Conservation (phyloP, 2,888 invertebrate species). For the Parnassius orleans region DNA sequence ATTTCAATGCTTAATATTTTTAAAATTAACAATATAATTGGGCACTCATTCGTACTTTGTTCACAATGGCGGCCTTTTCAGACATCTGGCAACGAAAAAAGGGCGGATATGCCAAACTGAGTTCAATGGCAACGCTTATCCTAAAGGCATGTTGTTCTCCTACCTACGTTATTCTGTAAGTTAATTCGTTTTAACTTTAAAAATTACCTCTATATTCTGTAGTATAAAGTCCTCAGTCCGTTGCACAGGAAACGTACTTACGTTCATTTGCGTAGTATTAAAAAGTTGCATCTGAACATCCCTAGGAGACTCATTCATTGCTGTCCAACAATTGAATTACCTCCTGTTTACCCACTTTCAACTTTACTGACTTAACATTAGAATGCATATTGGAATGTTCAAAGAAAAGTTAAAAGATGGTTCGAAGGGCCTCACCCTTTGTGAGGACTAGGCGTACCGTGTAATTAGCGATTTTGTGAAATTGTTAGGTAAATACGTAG, state of each 20-base stretch:
- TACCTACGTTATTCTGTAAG: conserved; percentile 31
- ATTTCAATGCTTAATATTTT: conserved; percentile 77
- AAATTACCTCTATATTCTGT: conserved; percentile 30
- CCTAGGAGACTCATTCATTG: conserved; percentile 70
- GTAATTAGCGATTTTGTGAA: conserved; percentile 76
- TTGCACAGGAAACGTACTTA: conserved; percentile 32
- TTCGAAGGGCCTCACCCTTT: conserved; percentile 57
- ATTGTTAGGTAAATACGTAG: conserved; percentile 73
- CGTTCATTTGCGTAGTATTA: conserved; percentile 34
- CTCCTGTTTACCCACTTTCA: conserved; percentile 32
- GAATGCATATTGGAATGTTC: conserved; percentile 36
- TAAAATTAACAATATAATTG: conserved; percentile 81
- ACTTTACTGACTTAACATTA: conserved; percentile 34
- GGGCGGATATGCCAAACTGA: conserved; percentile 77
- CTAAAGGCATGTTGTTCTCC: conserved; percentile 52
- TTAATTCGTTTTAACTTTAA: conserved; percentile 24
- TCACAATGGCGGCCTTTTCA: conserved; percentile 58
- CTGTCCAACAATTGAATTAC: conserved; percentile 38
- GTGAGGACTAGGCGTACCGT: conserved; percentile 67
- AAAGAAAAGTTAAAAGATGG: conserved; percentile 36
- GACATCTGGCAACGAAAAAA: conserved; percentile 76
- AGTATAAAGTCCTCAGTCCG: conserved; percentile 36
- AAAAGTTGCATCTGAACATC: conserved; percentile 74
- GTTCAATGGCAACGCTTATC: conserved; percentile 69
- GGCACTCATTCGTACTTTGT: conserved; percentile 62